Base-by-base conservation (phyloP, 2,888 invertebrate genomes). In the Leucozona laternaria region DNA sequence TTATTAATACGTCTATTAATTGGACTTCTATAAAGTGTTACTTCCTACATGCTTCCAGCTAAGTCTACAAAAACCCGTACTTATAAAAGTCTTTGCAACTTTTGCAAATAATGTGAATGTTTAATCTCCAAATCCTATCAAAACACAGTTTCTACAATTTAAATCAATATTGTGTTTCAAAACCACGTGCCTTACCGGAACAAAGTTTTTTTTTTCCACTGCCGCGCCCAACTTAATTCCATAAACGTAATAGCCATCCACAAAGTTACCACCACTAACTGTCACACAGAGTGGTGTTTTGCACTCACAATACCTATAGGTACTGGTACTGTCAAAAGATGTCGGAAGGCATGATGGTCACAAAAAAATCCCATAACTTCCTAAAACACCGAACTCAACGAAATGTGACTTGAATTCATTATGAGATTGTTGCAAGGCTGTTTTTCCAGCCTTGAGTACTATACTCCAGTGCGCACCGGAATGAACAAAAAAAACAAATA, bases 311-410 rank as follows among this genome's bases (percentile, higher is more conserved):
- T 15, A 22, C 10, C n/a, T 5, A 40, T 17, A n/a, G n/a, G n/a
- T n/a, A 45, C 11, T 17, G n/a, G n/a, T 73, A 73, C 82, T 85
- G 78, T 71, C 75, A 71, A 64, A 82, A 82, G 71, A 79, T 75
- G 82, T 79, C 64, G 70, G 17, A 78, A 78, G 70, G 75, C 55
- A 79, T 75, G 62, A 79, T 75, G 62, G 50, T 81, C 37, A 71
- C 48, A 17, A 86, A 82, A 86, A 86, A 86, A 86, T 86, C 82
- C 73, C 78, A 86, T 86, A 86, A 86, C 86, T 86, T 86, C 86
- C 86, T 86, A 86, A 86, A 86, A 86, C 86, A 86, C 86, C 86
- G 86, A 86, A 86, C 82, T 86, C 86, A 86, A 86, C 86, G 86
- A 37, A 86, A 86, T 86, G 86, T 86, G 86, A 86, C 86, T 86